Evolutionary conservation across 2,797 vertebrate species (phyloP).

Genomic region (Lacerta bilineata): DNA sequence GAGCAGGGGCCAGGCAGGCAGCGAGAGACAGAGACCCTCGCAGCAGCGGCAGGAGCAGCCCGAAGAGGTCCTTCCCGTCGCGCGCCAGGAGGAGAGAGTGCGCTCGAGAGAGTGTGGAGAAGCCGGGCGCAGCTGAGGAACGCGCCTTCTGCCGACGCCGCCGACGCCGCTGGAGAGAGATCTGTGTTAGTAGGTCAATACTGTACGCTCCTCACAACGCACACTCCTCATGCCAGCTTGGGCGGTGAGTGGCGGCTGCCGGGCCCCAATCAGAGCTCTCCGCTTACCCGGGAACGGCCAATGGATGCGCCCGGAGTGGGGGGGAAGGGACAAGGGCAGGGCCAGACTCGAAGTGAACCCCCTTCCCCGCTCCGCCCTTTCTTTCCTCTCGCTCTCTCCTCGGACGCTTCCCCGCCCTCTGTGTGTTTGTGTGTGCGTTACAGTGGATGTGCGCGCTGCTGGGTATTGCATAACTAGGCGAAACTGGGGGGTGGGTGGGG

Average conservation of each 20-base stretch:
- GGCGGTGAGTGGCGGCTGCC: conserved; percentile 69
- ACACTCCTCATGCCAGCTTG: conserved; percentile 71
- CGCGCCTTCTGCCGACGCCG: conserved; percentile 7
- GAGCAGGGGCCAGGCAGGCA: not conserved
- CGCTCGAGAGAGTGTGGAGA: not conserved
- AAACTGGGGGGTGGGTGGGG: not conserved
- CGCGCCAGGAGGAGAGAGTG: not conserved
- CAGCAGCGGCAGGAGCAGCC: not conserved
- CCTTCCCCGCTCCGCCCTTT: conserved; percentile 18
- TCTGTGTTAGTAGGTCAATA: conserved; percentile 96
- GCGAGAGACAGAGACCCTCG: not conserved
- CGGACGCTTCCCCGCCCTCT: not conserved
- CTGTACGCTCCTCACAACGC: conserved; percentile 71
- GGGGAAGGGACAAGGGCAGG: conserved; percentile 35
- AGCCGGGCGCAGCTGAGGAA: not conserved
- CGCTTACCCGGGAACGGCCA: conserved; percentile 56
- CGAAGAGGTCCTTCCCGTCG: not conserved
- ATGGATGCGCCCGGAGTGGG: conserved; percentile 42
- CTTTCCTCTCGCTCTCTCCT: not conserved
- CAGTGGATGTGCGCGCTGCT: conserved; percentile 62
- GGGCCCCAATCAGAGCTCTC: conserved; percentile 70
- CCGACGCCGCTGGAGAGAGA: conserved; percentile 81
- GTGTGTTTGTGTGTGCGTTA: conserved; percentile 44
- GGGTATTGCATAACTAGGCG: conserved; percentile 70
- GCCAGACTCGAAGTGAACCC: conserved; percentile 40